Evolutionary conservation across 1,140 invertebrate genomes (phyloP).

Genomic region (Orussus abietinus): DNA sequence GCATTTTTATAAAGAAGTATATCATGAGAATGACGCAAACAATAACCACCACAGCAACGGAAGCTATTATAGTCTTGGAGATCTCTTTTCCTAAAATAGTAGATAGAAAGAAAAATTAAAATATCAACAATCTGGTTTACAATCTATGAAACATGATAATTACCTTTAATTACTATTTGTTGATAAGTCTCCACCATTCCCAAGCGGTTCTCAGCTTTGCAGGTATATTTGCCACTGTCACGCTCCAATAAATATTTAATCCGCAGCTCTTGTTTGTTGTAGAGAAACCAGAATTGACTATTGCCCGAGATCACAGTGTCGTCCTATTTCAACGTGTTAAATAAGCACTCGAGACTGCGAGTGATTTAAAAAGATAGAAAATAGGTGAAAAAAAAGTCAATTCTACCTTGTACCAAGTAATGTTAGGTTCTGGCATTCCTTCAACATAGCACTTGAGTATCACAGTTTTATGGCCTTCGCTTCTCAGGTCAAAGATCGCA

Average conservation of each 20-base stretch:
- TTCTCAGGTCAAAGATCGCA: slow-evolving; percentile 19
- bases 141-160: slow-evolving; percentile 12
- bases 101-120: slow-evolving; percentile 38
- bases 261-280: slow-evolving; percentile 36
- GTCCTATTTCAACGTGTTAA: slow-evolving; percentile 26
- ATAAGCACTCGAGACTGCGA: slow-evolving; percentile 22
- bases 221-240: slow-evolving; percentile 46
- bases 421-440: slow-evolving; percentile 39
- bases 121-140: not conserved
- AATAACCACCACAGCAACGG: slow-evolving; percentile 53
- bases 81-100: slow-evolving; percentile 29
- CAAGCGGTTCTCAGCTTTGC: slow-evolving; percentile 40
- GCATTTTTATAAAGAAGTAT: slow-evolving; percentile 56
- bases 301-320: slow-evolving; percentile 18
- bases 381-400: slow-evolving; percentile 6
- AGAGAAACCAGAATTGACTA: slow-evolving; percentile 31
- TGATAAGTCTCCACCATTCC: slow-evolving; percentile 31
- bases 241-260: slow-evolving; percentile 41
- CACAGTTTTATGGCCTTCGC: slow-evolving; percentile 22
- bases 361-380: no score
- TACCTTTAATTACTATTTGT: slow-evolving; percentile 49
- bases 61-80: slow-evolving; percentile 32
- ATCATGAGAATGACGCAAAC: slow-evolving; percentile 46
- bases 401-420: slow-evolving; percentile 46
- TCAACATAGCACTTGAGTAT: slow-evolving; percentile 30